phyloP scores from a whole-genome alignment of 2,797 vertebrate species.

The Alcedo quadribrachys region DNA sequence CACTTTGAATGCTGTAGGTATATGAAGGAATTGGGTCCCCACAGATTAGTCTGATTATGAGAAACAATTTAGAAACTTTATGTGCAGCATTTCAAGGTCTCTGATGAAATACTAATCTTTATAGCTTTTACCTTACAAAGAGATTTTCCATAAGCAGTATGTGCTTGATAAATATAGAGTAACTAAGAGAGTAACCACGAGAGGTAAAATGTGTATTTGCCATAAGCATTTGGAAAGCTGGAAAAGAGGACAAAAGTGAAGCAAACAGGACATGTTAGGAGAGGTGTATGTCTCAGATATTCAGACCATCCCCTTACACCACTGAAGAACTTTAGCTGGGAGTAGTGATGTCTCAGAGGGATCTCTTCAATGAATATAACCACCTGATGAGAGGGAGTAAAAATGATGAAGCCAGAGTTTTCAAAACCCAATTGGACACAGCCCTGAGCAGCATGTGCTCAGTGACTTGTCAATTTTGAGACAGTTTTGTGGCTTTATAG shows the following conservation, averaged over 20 bases:
- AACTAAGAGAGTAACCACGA: background rate
- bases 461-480: background rate
- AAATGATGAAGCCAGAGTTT: background rate
- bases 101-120: background rate
- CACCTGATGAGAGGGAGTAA: background rate
- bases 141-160: background rate
- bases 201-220: background rate
- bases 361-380: background rate
- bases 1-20: constrained; percentile 26
- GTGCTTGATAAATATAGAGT: background rate
- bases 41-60: constrained; percentile 12
- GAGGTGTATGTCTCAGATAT: background rate
- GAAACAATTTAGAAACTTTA: constrained; percentile 16
- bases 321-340: background rate
- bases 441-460: background rate
- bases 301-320: background rate
- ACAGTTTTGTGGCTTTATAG: background rate
- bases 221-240: background rate
- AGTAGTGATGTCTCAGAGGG: background rate
- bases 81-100: background rate
- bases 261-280: background rate
- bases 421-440: fast-evolving
- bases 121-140: background rate
- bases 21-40: background rate
- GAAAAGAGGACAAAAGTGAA: background rate